Conservation (phyloP, 2,113 vertebrate genomes). For the Actenoides hombroni region DNA sequence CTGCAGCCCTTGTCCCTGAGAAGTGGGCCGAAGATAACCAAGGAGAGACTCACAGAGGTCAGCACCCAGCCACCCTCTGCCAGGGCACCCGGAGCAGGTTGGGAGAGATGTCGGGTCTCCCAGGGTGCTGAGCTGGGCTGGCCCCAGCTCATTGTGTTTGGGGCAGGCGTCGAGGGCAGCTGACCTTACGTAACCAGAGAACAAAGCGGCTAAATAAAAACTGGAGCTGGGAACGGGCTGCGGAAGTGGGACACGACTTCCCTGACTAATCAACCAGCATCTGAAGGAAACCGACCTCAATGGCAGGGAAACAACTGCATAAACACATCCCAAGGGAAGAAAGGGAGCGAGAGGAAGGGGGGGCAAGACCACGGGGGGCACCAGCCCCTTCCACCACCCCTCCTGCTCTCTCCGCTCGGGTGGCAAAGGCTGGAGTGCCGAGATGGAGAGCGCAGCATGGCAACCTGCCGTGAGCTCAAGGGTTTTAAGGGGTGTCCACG, state of each 20-base stretch:
- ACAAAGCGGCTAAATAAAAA: conserved; percentile 58
- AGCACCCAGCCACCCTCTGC: background rate
- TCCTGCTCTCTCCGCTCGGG: background rate
- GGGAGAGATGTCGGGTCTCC: background rate
- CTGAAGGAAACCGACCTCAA: conserved; percentile 51
- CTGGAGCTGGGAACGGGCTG: conserved; percentile 48
- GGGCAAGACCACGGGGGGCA: background rate
- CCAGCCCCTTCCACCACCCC: background rate
- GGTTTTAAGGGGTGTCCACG: background rate
- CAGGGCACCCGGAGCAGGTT: accelerated
- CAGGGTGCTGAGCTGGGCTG: background rate
- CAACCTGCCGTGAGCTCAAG: background rate
- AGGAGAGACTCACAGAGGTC: background rate
- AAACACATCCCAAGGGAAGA: conserved; percentile 58
- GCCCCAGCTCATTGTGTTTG: background rate
- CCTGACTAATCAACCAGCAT: conserved; percentile 19
- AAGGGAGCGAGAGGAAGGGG: background rate
- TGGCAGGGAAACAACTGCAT: conserved; percentile 53
- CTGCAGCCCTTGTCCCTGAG: background rate
- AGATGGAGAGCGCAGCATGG: background rate
- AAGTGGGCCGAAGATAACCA: background rate
- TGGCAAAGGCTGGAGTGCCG: background rate
- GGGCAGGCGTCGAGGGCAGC: conserved; percentile 21
- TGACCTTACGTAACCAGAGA: conserved; percentile 13
- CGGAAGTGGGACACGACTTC: conserved; percentile 46